These are phyloP conservation scores for Mizuhopecten yessoensis DNA, from an alignment of 1,140 invertebrate species.

Conservation along the genomic window DNA sequence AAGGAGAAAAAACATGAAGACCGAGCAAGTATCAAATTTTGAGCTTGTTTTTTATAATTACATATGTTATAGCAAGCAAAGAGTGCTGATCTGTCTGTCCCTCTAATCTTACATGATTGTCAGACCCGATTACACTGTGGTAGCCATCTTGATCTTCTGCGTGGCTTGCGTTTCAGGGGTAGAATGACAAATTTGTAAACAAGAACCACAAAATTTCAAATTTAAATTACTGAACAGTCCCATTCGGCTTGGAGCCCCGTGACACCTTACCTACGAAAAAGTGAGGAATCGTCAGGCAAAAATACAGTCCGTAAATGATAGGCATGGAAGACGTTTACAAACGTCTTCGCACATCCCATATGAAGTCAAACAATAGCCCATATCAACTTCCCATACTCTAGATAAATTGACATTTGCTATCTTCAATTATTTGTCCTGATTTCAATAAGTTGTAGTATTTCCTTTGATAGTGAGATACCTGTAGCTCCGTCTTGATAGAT, in stretches of 20 bases:
- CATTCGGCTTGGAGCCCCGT: not conserved
- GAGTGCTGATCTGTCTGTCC: not conserved
- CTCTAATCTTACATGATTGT: conserved; percentile 14
- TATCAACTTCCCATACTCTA: not conserved
- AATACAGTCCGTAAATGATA: not conserved
- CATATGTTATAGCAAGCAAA: not conserved
- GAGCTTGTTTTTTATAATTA: not conserved
- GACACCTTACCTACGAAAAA: not conserved
- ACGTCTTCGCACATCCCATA: no score
- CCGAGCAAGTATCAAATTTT: conserved; percentile 16
- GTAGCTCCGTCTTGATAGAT: not conserved
- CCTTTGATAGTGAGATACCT: not conserved
- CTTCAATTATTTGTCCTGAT: not conserved
- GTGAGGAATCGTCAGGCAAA: not conserved
- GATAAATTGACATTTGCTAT: not conserved
- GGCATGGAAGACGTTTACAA: not conserved
- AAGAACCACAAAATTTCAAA: not conserved
- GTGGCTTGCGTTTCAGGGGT: conserved; percentile 18
- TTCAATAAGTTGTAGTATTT: not conserved
- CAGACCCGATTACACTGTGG: conserved; percentile 22
- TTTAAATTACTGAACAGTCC: conserved; percentile 1
- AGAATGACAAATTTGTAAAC: conserved; percentile 29
- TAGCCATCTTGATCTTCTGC: not conserved
- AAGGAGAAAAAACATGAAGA: not conserved
- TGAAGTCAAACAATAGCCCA: not conserved